phyloP scores from a whole-genome alignment of 2,113 vertebrate species.

The Lophura nycthemera region DNA sequence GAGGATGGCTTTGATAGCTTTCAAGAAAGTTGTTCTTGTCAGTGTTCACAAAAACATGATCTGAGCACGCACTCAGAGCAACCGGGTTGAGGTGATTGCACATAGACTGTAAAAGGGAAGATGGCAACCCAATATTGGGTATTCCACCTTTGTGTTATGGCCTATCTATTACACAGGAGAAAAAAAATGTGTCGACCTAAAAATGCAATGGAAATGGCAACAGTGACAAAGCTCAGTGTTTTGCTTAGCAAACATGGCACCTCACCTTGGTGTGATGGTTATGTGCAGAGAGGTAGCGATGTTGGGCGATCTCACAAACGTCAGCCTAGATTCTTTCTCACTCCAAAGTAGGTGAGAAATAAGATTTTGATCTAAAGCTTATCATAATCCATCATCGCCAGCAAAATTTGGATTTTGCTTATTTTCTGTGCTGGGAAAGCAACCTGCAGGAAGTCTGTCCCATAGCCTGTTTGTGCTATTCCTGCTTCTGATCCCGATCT shows the following conservation, averaged over 20 bases:
- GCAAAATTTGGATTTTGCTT: neutral
- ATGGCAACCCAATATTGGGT: neutral
- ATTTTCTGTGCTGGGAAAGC: neutral
- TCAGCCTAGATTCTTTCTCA: neutral
- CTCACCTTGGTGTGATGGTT: rapidly evolving
- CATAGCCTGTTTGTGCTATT: neutral
- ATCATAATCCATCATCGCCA: rapidly evolving
- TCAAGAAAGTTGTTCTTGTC: conserved; percentile 61
- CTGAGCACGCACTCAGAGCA: neutral
- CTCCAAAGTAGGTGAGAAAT: neutral
- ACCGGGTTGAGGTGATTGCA: neutral
- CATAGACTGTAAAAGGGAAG: neutral
- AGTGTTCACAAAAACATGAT: conserved; percentile 54
- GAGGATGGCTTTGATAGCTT: conserved; percentile 75
- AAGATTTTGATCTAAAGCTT: neutral
- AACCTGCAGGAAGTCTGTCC: neutral
- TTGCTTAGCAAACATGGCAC: neutral
- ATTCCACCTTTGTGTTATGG: neutral
- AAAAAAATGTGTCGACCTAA: neutral
- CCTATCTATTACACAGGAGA: neutral
- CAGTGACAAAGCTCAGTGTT: rapidly evolving
- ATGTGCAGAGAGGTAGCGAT: neutral
- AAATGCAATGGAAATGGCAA: rapidly evolving
- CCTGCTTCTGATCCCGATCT: neutral
- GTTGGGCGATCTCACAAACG: neutral